Evolutionary conservation across 2,888 invertebrate species (phyloP), one percentile per base, ranked within the genome.

Genomic region (Lucinisca nassula): DNA sequence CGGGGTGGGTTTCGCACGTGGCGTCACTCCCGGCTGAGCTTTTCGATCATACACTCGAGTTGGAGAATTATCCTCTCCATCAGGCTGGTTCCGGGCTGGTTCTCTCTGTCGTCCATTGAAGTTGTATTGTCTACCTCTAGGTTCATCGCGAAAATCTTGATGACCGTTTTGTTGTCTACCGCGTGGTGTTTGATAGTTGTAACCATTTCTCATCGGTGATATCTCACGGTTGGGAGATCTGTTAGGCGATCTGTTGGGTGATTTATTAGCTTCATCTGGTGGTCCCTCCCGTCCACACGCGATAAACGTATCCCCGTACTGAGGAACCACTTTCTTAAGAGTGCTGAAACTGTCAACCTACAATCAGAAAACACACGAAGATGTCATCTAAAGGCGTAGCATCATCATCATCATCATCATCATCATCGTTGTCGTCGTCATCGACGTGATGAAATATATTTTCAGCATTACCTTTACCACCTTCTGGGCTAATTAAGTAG

Each of bases 251-350:
- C 24, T n/a, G 37, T 82, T 70, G 17, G 74, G 84, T 37, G 87
- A 55, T 30, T 12, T 1, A 8, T 61, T 24, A n/a, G 35, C 45
- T 21, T 79, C 78, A 14, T 21, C 2, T 21, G 87, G 85, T 12
- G 70, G 79, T 1, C 80, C 85, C n/a, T 89, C 83, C 10, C 49
- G 40, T 0, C 89, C 89, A 73, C 89, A 89, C 0, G 89, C 89
- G 37, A 32, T 78, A 40, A 89, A 89, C 10, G 51, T 79, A 49
- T 87, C 85, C 2, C 80, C 87, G 35, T 40, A 35, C n/a, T 27
- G 45, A 14, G 38, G 38, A n/a, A 78, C 24, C 1, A 82, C 79
- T 14, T 78, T 70, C 27, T 77, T 87, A 12, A 89, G 61, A 45
- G 74, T 70, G 38, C 87, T 87, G 49, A 85, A 79, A 51, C 89